A percentile compares a stretch with the other conserved stretches of the same genome.
Evolutionary conservation across 1,140 invertebrate species (phyloP).

Genomic region (Drosophila albomicans): DNA sequence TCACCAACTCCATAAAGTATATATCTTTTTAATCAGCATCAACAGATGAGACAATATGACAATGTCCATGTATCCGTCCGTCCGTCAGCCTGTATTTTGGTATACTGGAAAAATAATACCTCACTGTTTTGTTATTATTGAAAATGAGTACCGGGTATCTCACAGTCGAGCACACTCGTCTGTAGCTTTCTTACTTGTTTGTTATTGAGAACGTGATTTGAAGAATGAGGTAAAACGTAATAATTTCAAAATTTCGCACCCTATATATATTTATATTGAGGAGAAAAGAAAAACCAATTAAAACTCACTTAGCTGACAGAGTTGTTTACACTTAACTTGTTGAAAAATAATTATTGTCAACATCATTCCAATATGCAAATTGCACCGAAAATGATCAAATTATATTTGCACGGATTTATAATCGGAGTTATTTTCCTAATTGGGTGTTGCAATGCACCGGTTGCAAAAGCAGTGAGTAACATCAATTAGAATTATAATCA

Average conservation of each 20-base stretch:
- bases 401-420: background rate
- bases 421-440: background rate
- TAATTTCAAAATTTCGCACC: conserved; percentile 17
- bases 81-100: too few species aligned
- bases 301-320: background rate
- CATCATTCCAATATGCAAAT: conserved; percentile 31
- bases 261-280: background rate
- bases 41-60: too few species aligned
- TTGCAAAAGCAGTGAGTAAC: conserved; percentile 45
- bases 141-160: too few species aligned
- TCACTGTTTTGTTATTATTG: too few species aligned
- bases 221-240: background rate
- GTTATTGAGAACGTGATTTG: too few species aligned
- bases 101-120: too few species aligned
- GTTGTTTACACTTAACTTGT: background rate
- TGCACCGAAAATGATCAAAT: conserved; percentile 28
- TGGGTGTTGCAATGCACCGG: background rate
- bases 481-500: background rate
- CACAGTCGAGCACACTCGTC: too few species aligned
- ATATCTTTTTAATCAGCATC: too few species aligned
- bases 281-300: conserved; percentile 19
- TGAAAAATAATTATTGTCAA: background rate
- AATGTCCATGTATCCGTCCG: too few species aligned
- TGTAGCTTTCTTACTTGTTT: too few species aligned
- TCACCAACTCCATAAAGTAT: too few species aligned